Percentiles rank a stretch among this genome's conserved stretches.
These are phyloP conservation scores for Lumbricus terrestris DNA, from an alignment of 2,888 invertebrate species.

Conservation along the genomic window DNA sequence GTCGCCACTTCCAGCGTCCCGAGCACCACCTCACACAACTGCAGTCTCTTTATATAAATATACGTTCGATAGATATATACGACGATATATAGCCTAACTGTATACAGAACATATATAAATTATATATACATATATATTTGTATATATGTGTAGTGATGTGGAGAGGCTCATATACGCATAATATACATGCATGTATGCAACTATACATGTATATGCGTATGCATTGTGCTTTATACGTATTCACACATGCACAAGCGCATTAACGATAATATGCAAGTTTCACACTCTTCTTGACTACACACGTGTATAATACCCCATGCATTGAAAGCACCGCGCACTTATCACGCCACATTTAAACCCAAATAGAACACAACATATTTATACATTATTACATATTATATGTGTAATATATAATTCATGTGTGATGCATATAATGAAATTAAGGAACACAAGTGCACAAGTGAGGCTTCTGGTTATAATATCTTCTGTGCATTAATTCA, in stretches of 20 bases:
- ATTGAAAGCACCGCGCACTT: background rate
- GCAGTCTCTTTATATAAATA: background rate
- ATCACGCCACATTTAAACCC: background rate
- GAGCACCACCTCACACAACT: background rate
- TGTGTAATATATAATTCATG: background rate
- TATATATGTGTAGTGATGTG: background rate
- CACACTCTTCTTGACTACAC: background rate
- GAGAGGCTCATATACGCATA: background rate
- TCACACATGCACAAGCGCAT: background rate
- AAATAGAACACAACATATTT: background rate
- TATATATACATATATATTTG: background rate
- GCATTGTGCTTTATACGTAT: background rate
- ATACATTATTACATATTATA: background rate
- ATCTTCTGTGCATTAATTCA: background rate
- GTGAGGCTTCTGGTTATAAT: too few species aligned
- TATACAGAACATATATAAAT: background rate
- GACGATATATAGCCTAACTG: background rate
- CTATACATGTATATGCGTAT: background rate
- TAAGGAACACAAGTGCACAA: background rate
- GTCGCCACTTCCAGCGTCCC: slow-evolving; percentile 3
- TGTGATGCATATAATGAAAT: background rate
- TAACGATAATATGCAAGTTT: background rate
- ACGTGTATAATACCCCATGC: background rate
- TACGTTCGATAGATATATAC: background rate
- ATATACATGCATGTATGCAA: background rate